Conservation (phyloP, 2,888 invertebrate genomes). For the Phasia obesa region DNA sequence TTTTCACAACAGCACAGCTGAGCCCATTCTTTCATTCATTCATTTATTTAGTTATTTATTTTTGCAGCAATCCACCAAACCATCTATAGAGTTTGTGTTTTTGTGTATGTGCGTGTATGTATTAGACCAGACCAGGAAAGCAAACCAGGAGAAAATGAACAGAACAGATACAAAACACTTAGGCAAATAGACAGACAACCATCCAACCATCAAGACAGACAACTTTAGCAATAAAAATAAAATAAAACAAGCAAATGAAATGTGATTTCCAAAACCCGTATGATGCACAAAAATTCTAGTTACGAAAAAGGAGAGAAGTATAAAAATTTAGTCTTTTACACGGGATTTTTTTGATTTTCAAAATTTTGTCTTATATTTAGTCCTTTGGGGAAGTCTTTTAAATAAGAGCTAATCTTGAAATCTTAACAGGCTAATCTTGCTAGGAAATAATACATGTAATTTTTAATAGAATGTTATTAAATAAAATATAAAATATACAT, state of each 20-base stretch:
- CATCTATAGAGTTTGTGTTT: not conserved
- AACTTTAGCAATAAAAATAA: conserved; percentile 2
- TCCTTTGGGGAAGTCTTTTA: conserved; percentile 26
- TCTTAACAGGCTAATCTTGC: conserved; percentile 29
- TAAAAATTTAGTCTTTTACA: not conserved
- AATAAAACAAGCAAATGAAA: conserved; percentile 15
- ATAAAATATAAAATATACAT: not conserved
- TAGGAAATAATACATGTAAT: no score
- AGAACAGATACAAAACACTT: conserved; percentile 23
- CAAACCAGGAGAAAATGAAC: conserved; percentile 37
- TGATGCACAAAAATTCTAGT: conserved; percentile 19
- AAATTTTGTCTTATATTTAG: not conserved
- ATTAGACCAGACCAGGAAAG: not conserved
- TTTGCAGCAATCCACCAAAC: conserved; percentile 15
- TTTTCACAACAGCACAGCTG: conserved; percentile 59
- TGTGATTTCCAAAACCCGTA: conserved; percentile 18
- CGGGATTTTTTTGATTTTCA: not conserved
- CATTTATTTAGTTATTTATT: conserved; percentile 14
- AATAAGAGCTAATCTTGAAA: conserved; percentile 19
- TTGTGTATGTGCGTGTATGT: not conserved
- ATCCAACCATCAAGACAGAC: no score
- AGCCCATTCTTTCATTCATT: conserved; percentile 26
- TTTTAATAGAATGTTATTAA: not conserved
- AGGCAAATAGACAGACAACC: not conserved
- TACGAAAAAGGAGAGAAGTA: not conserved